These are phyloP conservation scores for Zaprionus ghesquierei DNA, from an alignment of 1,140 invertebrate genomes.

Conservation along the genomic window DNA sequence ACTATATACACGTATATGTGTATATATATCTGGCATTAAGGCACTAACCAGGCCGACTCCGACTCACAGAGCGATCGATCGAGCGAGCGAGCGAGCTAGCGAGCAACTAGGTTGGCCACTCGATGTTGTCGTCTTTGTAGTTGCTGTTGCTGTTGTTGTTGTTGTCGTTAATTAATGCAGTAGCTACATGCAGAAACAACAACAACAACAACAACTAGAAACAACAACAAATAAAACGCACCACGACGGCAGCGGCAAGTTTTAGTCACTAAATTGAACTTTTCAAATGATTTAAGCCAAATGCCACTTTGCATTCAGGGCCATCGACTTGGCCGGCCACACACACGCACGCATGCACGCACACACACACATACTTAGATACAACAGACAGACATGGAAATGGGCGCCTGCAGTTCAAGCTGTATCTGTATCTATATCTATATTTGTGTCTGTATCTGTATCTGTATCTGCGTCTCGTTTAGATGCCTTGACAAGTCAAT, in stretches of 20 bases:
- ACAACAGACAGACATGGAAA: conserved; percentile 30
- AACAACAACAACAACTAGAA: conserved; percentile 3
- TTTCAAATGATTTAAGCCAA: conserved; percentile 64
- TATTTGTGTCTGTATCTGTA: conserved; percentile 12
- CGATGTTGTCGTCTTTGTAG: conserved; percentile 1
- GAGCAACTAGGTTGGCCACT: conserved; percentile 21
- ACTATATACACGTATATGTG: background rate
- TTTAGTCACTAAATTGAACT: conserved; percentile 63
- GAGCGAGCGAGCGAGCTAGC: background rate
- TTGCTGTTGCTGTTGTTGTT: conserved; percentile 7
- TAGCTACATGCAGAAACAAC: conserved; percentile 22
- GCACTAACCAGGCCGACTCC: conserved; percentile 38
- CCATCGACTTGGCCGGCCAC: conserved; percentile 49
- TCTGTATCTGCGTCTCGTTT: conserved; percentile 19
- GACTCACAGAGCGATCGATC: background rate
- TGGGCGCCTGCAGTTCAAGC: conserved; percentile 23
- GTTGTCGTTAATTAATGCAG: conserved; percentile 71
- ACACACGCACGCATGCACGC: background rate
- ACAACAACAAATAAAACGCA: conserved; percentile 36
- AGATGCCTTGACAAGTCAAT: conserved; percentile 55
- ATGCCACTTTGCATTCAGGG: conserved; percentile 65
- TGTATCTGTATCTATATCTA: conserved; percentile 18
- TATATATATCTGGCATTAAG: conserved; percentile 1
- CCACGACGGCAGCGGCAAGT: conserved; percentile 40
- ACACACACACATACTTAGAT: background rate